Evolutionary conservation across 2,797 vertebrate species (phyloP), one percentile per base, ranked within the genome.

Genomic region (Sebastiscus albofasciatus): DNA sequence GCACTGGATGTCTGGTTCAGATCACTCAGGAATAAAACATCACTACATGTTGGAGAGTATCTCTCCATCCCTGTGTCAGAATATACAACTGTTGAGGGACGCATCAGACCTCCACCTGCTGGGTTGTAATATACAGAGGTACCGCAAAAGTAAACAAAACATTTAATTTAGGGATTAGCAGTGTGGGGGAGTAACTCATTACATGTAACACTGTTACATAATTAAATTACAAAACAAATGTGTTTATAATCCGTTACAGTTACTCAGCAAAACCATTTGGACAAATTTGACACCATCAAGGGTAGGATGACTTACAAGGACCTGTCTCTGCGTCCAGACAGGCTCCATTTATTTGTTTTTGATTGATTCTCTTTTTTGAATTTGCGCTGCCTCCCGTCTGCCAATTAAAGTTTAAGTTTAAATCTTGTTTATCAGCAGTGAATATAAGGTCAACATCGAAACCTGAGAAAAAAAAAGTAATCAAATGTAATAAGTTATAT

Each of bases 1-100:
- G 89, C 98, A 99, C 90, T 99, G 99, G 85, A 99, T 99, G 74
- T 98, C 99, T 99, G 95, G 72, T 75, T 75, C 1, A 64, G 12
- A 76, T 8, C 20, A 49, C 58, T 92, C 56, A 93, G 93, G 87
- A 87, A 73, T n/a, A 36, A 34, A 70, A 39, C 64, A 56, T 46
- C 52, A 79, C 36, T 12, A 4, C 26, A 59, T 31, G n/a, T 58
- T 27, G 11, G 42, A 52, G 24, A 39, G 29, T 10, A 29, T 67
- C 33, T 54, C 27, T 39, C 14, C 24, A 42, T 56, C 20, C 8
- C 18, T 18, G 5, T 60, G 54, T 68, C 20, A 62, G 8, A 46
- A 39, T 12, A 6, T 36, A 31, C 18, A 55, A 46, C 59, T 16
- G 9, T 13, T 61, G 39, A 74, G 1, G 5, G n/a, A 74, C 34